These are phyloP conservation scores for Lota lota DNA, from an alignment of 2,113 vertebrate genomes.

Conservation along the genomic window DNA sequence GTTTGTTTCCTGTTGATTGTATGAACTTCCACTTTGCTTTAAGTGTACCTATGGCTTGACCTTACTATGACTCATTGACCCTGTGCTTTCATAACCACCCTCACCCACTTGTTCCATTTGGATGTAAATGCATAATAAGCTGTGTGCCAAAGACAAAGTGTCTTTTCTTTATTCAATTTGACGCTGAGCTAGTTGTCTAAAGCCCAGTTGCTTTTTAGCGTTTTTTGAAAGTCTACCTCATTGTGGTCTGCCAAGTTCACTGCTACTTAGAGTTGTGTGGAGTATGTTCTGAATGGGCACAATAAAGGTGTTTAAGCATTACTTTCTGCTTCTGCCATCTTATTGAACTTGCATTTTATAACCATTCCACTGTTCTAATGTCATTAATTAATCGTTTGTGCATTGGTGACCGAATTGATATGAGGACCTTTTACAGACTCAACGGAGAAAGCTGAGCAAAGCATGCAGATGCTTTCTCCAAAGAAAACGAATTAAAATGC, in stretches of 20 bases:
- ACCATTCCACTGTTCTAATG: neutral
- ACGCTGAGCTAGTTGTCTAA: conserved; percentile 88
- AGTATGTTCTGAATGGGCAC: conserved; percentile 94
- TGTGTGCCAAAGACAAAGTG: conserved; percentile 95
- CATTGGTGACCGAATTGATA: too few relatives aligned
- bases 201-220: conserved; percentile 95
- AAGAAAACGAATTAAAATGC: too few relatives aligned
- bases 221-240: conserved; percentile 98
- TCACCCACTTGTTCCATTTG: conserved; percentile 72
- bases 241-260: conserved; percentile 95
- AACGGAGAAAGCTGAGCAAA: too few relatives aligned
- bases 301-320: conserved; percentile 99
- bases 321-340: conserved; percentile 14
- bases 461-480: too few relatives aligned
- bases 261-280: conserved; percentile 93
- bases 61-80: conserved; percentile 65
- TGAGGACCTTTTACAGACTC: too few relatives aligned
- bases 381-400: neutral
- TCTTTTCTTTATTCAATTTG: conserved; percentile 70
- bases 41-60: conserved; percentile 71
- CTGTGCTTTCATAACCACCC: conserved; percentile 23
- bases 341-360: neutral
- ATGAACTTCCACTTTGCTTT: conserved; percentile 72
- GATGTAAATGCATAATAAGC: conserved; percentile 75
- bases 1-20: conserved; percentile 77